Conservation (phyloP, 1,140 invertebrate genomes). For the Dendroctonus valens region DNA sequence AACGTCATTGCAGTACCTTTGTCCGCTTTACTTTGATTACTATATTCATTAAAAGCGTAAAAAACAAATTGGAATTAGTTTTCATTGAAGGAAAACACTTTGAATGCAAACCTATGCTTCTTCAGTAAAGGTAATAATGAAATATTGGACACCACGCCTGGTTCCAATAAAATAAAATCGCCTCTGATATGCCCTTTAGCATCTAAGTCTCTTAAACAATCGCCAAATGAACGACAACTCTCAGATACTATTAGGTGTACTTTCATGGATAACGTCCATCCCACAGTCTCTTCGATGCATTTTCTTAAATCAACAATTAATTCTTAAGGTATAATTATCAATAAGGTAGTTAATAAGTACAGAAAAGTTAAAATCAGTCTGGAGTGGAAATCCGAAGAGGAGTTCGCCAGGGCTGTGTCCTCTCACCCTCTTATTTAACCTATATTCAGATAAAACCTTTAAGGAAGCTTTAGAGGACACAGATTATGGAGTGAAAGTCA, state of each 20-base stretch:
- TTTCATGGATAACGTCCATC: constrained; percentile 66
- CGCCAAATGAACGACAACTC: constrained; percentile 83
- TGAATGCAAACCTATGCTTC: constrained; percentile 58
- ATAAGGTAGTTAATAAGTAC: too few relatives aligned
- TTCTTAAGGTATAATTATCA: too few relatives aligned
- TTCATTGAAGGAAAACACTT: too few relatives aligned
- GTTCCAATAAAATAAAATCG: constrained; percentile 83
- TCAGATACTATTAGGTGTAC: constrained; percentile 79
- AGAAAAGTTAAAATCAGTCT: too few relatives aligned
- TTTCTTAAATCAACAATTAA: constrained; percentile 52
- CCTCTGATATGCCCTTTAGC: constrained; percentile 79
- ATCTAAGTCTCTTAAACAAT: constrained; percentile 90
- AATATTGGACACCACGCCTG: constrained; percentile 78
- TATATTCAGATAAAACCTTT: too few relatives aligned
- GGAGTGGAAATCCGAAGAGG: too few relatives aligned
- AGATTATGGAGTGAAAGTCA: too few relatives aligned
- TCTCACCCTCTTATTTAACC: too few relatives aligned
- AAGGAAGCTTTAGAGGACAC: too few relatives aligned
- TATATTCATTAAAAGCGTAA: constrained; percentile 41
- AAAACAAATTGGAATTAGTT: neutral
- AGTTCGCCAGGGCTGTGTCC: too few relatives aligned
- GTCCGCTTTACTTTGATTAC: constrained; percentile 70
- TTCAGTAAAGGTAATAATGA: constrained; percentile 64
- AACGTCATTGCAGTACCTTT: constrained; percentile 88
- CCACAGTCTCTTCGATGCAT: constrained; percentile 53